Conservation (phyloP, 2,888 invertebrate genomes). For the Callyntrura sp. region DNA sequence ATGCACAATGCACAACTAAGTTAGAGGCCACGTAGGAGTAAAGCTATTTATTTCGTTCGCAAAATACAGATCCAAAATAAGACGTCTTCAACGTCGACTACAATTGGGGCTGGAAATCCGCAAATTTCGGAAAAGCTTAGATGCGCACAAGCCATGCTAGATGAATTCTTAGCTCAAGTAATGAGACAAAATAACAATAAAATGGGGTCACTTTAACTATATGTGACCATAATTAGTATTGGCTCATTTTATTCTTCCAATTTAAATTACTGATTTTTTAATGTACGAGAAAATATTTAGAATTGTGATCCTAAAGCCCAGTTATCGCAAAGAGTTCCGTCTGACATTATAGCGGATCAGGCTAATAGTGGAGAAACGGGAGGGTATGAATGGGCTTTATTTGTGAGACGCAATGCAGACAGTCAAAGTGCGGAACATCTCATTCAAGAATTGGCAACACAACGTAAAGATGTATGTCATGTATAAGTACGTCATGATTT, state of each 20-base stretch:
- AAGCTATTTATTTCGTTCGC: neutral
- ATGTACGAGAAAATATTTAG: neutral
- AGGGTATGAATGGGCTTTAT: neutral
- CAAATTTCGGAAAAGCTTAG: constrained; percentile 50
- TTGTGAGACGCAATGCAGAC: neutral
- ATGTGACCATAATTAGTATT: neutral
- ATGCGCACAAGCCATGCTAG: constrained; percentile 64
- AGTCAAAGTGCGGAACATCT: neutral
- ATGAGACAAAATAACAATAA: no score
- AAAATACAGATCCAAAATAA: constrained; percentile 57
- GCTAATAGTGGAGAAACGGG: neutral
- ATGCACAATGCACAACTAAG: no score
- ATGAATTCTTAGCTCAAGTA: constrained; percentile 65
- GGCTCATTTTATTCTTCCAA: neutral
- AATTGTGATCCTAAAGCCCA: neutral
- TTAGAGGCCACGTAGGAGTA: no score
- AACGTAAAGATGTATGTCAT: constrained; percentile 55
- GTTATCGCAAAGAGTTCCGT: neutral
- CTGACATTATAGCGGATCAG: constrained; percentile 14
- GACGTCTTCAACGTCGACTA: neutral
- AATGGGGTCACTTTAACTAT: neutral
- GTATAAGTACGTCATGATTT: neutral
- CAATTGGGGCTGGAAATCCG: neutral
- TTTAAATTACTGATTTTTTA: neutral
- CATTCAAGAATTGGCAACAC: constrained; percentile 8